phyloP scores from a whole-genome alignment of 1,140 invertebrate species.

The Drosophila santomea region DNA sequence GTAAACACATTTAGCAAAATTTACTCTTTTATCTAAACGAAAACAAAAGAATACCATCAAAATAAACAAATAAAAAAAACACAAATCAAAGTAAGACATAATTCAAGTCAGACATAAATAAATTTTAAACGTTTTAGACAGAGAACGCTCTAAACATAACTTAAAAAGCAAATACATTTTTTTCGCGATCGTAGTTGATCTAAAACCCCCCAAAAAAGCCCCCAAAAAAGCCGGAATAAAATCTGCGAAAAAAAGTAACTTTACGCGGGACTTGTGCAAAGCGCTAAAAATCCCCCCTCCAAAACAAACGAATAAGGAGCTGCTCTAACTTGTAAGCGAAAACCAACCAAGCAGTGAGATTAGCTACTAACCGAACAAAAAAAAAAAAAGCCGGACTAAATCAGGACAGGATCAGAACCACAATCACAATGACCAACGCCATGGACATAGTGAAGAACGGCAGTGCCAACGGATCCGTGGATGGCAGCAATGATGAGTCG shows the following conservation, averaged over 20 bases:
- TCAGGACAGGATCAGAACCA: conserved; percentile 42
- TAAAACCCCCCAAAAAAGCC: conserved; percentile 59
- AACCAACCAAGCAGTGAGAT: conserved; percentile 81
- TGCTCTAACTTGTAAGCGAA: conserved; percentile 57
- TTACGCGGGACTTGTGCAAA: conserved; percentile 79
- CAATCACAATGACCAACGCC: conserved; percentile 81
- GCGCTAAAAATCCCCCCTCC: conserved; percentile 62
- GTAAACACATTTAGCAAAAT: conserved; percentile 79
- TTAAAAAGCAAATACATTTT: conserved; percentile 60
- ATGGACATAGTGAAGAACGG: conserved; percentile 86
- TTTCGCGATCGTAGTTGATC: conserved; percentile 83
- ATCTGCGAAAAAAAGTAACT: conserved; percentile 9
- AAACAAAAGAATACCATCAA: conserved; percentile 23
- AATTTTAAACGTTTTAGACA: conserved; percentile 79
- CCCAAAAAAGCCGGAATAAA: conserved; percentile 7
- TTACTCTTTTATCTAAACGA: conserved; percentile 84
- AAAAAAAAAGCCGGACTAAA: conserved; percentile 15
- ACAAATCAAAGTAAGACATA: conserved; percentile 42
- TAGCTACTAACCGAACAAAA: conserved; percentile 64
- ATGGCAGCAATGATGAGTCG: conserved; percentile 86
- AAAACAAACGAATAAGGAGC: conserved; percentile 18
- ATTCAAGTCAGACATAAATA: conserved; percentile 62
- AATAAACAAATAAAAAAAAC: conserved; percentile 16
- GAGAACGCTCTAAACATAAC: conserved; percentile 31
- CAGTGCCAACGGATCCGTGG: conserved; percentile 86